Percentiles rank a stretch among this genome's conserved stretches.
These are phyloP conservation scores for Phymorhynchus buccinoides DNA, from an alignment of 1,140 invertebrate genomes.

Conservation along the genomic window DNA sequence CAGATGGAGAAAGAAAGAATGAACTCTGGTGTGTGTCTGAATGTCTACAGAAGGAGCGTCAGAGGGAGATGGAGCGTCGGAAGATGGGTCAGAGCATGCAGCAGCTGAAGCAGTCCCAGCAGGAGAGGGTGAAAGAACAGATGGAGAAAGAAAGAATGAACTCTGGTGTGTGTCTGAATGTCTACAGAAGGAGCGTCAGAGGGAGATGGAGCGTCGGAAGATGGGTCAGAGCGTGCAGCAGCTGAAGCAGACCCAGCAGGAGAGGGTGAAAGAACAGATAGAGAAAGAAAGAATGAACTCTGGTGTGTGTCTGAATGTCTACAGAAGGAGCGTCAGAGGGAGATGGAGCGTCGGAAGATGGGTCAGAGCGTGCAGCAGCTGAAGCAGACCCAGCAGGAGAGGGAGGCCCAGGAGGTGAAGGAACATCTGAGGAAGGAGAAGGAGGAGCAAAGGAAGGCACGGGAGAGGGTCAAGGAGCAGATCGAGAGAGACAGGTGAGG, in stretches of 20 bases:
- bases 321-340: conserved; percentile 78
- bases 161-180: too few relatives aligned
- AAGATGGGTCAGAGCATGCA: conserved; percentile 81
- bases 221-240: conserved; percentile 82
- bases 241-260: conserved; percentile 81
- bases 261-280: conserved; percentile 79
- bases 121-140: conserved; percentile 79
- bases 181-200: conserved; percentile 77
- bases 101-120: conserved; percentile 80
- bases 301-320: too few relatives aligned
- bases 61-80: conserved; percentile 82
- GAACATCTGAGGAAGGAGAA: conserved; percentile 82
- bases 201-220: conserved; percentile 82
- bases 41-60: conserved; percentile 77
- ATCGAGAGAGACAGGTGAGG: conserved; percentile 83
- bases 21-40: too few relatives aligned
- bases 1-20: too few relatives aligned
- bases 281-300: conserved; percentile 85
- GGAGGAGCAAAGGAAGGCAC: conserved; percentile 79
- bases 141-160: conserved; percentile 84
- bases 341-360: conserved; percentile 81
- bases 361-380: conserved; percentile 83
- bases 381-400: conserved; percentile 82
- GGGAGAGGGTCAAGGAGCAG: conserved; percentile 82
- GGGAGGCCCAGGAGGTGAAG: conserved; percentile 81